phyloP scores from a whole-genome alignment of 92 coral and sea anemone genomes.

The Phenganax marumi region DNA sequence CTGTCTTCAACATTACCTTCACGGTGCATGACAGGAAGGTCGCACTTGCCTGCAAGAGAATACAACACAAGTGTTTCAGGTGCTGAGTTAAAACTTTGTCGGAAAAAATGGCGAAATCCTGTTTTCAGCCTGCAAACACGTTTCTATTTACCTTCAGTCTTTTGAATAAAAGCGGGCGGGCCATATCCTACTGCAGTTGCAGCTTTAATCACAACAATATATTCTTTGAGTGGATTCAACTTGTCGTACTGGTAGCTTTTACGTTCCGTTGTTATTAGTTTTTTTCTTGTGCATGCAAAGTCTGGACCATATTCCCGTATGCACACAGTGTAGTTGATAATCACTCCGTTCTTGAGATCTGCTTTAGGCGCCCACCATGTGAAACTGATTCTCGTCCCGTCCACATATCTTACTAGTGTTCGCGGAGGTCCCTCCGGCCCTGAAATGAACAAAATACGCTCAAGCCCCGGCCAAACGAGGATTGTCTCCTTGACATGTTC shows the following conservation, averaged over 20 bases:
- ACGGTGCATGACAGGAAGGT: conserved; percentile 23
- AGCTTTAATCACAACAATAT: conserved; percentile 17
- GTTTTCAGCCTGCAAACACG: too few relatives aligned
- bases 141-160: conserved; percentile 5
- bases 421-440: conserved; percentile 29
- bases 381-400: background rate
- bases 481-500: too few relatives aligned
- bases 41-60: conserved; percentile 4
- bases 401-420: background rate
- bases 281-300: background rate
- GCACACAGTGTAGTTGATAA: conserved; percentile 22
- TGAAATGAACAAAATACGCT: background rate
- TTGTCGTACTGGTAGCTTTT: background rate
- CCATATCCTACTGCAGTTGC: conserved; percentile 22
- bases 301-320: conserved; percentile 9
- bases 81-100: too few relatives aligned
- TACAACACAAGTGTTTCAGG: background rate
- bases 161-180: conserved; percentile 21
- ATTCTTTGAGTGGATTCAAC: conserved; percentile 5
- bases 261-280: background rate
- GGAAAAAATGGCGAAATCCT: too few relatives aligned
- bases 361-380: conserved; percentile 13
- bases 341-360: conserved; percentile 6
- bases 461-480: background rate
- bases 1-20: background rate